phyloP scores from a whole-genome alignment of 2,113 vertebrate species.

The Xiphias gladius region DNA sequence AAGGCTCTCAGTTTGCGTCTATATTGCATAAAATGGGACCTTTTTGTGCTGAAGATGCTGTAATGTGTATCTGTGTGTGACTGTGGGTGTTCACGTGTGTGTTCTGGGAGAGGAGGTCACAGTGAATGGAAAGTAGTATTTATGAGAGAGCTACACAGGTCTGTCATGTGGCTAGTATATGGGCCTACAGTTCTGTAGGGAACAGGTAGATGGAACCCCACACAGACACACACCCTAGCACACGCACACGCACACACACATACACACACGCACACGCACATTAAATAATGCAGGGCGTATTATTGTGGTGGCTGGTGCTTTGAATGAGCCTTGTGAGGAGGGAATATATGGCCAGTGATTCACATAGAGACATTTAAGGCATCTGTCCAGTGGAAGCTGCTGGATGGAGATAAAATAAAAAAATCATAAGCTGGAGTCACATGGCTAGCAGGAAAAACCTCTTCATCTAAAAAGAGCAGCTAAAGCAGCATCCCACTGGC shows the following conservation, averaged over 20 bases:
- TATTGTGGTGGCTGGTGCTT: slow-evolving; percentile 64
- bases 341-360: slow-evolving; percentile 53
- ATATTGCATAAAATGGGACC: slow-evolving; percentile 64
- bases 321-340: slow-evolving; percentile 63
- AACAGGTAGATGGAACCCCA: slow-evolving; percentile 22
- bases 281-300: slow-evolving; percentile 72
- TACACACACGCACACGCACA: slow-evolving; percentile 3
- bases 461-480: neutral
- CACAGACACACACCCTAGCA: slow-evolving; percentile 1
- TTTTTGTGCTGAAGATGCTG: slow-evolving; percentile 1
- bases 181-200: slow-evolving; percentile 17
- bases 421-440: slow-evolving; percentile 40
- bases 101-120: slow-evolving; percentile 21
- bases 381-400: slow-evolving; percentile 38
- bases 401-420: slow-evolving; percentile 53
- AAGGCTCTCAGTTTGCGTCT: slow-evolving; percentile 57
- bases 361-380: slow-evolving; percentile 60
- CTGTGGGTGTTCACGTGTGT: slow-evolving; percentile 13
- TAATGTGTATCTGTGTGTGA: slow-evolving; percentile 13
- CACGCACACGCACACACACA: neutral
- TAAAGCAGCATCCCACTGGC: neutral
- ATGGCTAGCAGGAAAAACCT: slow-evolving; percentile 24
- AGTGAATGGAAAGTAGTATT: slow-evolving; percentile 63
- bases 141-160: slow-evolving; percentile 59
- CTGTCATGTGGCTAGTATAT: slow-evolving; percentile 59